Conservation (phyloP, 2,888 invertebrate species). For the Micoletzkya japonica region DNA sequence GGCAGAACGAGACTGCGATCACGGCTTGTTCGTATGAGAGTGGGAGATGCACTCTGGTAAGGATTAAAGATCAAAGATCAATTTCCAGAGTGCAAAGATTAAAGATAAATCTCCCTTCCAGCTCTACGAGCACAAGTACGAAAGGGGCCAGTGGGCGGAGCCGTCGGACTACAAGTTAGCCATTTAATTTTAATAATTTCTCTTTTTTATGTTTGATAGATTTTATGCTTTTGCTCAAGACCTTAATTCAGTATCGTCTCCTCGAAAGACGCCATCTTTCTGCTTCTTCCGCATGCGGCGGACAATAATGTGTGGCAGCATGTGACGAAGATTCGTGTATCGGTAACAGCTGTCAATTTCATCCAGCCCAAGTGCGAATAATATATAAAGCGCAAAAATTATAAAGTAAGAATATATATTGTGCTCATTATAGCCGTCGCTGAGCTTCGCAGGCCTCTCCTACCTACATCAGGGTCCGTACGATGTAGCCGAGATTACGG, state of each 20-base stretch:
- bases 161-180: not conserved
- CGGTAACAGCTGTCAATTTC: too few relatives aligned
- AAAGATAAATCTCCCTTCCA: too few relatives aligned
- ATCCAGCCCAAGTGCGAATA: too few relatives aligned
- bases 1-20: too few relatives aligned
- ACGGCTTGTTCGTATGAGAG: too few relatives aligned
- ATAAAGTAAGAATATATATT: too few relatives aligned
- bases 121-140: constrained; percentile 8
- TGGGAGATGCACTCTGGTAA: too few relatives aligned
- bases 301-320: not conserved
- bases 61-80: too few relatives aligned
- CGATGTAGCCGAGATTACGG: not conserved
- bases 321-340: not conserved
- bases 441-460: not conserved
- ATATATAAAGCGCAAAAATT: too few relatives aligned
- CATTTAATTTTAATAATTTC: too few relatives aligned
- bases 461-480: not conserved
- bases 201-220: too few relatives aligned
- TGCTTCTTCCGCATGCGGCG: not conserved
- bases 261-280: not conserved
- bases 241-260: not conserved
- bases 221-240: not conserved
- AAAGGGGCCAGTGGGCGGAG: not conserved
- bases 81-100: too few relatives aligned
- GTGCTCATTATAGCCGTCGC: not conserved